phyloP scores from a whole-genome alignment of 2,113 vertebrate genomes.

The Ceyx melanurus region DNA sequence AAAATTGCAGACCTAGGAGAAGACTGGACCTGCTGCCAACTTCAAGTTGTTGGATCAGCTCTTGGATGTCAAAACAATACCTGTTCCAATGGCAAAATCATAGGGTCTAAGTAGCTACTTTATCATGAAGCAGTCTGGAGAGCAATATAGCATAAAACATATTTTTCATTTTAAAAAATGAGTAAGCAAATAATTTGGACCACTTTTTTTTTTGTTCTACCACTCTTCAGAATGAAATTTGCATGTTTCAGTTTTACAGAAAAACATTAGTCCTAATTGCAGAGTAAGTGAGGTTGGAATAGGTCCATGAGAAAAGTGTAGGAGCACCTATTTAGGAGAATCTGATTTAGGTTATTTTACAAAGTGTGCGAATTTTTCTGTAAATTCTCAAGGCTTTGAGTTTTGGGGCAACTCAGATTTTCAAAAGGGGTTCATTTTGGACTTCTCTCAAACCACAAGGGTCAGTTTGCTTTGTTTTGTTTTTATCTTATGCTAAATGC shows the following conservation, averaged over 20 bases:
- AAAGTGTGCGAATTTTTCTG: background rate
- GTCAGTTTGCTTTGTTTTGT: fast-evolving
- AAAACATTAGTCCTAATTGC: background rate
- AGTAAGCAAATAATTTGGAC: background rate
- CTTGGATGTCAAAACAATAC: constrained; percentile 59
- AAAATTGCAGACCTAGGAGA: constrained; percentile 34
- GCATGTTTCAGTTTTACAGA: background rate
- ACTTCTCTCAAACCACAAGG: background rate
- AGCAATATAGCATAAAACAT: background rate
- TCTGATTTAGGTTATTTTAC: background rate
- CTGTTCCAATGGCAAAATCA: constrained; percentile 35
- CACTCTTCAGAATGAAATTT: background rate
- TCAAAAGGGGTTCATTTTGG: background rate
- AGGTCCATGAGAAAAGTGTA: background rate
- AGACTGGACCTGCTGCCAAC: constrained; percentile 42
- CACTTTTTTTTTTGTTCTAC: background rate
- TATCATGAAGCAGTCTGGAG: background rate
- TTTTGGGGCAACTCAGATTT: background rate
- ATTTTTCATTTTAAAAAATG: background rate
- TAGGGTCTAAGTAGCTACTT: background rate
- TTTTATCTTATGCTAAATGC: background rate
- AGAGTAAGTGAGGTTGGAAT: background rate
- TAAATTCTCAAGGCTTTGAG: background rate
- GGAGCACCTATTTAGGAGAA: background rate
- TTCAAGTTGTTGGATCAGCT: constrained; percentile 48